Conservation (phyloP, 2,113 vertebrate genomes). For the Tragelaphus imberbis region DNA sequence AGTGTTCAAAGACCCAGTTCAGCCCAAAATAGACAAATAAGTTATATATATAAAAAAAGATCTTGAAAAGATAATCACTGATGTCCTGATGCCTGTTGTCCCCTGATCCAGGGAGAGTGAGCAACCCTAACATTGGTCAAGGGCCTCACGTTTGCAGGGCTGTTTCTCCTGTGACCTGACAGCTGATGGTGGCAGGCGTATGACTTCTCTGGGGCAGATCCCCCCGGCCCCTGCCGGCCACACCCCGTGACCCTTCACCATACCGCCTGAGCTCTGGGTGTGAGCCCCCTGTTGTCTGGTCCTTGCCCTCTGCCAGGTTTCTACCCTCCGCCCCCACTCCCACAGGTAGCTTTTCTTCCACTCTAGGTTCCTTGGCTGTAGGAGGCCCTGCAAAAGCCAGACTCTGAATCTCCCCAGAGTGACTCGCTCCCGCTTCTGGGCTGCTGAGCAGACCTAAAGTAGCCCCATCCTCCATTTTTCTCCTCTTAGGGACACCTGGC, state of each 20-base stretch:
- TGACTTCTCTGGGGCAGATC: too few species aligned
- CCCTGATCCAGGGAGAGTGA: background rate
- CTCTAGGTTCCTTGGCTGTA: background rate
- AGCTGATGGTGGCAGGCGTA: fast-evolving
- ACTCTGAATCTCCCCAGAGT: background rate
- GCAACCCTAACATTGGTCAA: fast-evolving
- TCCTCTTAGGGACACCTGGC: background rate
- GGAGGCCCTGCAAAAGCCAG: background rate
- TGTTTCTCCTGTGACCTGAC: background rate
- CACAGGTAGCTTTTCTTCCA: background rate
- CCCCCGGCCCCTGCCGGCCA: fast-evolving
- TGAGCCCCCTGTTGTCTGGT: background rate
- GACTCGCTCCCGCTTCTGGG: background rate
- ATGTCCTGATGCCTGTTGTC: background rate
- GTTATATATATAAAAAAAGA: background rate
- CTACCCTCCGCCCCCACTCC: fast-evolving
- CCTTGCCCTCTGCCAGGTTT: background rate
- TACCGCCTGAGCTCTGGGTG: fast-evolving
- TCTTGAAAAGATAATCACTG: background rate
- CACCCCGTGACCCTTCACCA: background rate
- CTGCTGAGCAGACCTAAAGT: background rate
- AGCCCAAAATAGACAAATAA: background rate
- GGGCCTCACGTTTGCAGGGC: background rate
- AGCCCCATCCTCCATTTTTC: background rate
- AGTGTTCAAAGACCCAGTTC: background rate